These are phyloP conservation scores for Florisuga fusca DNA, from an alignment of 2,797 vertebrate species.

Conservation along the genomic window DNA sequence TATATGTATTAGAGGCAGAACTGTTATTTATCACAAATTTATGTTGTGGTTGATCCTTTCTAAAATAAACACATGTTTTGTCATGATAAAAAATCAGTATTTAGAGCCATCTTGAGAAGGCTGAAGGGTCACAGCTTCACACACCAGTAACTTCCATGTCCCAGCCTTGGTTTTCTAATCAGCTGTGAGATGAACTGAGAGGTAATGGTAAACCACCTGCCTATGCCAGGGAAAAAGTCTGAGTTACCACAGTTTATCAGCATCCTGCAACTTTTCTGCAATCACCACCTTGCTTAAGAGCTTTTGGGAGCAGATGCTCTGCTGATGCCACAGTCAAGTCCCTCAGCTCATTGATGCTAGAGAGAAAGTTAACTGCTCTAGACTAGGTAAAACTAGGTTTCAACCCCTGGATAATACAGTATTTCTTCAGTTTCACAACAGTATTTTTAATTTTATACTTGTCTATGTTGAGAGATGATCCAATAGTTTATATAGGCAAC, in stretches of 20 bases:
- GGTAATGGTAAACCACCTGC: not conserved
- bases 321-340: accelerated
- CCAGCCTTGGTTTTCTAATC: constrained; percentile 47
- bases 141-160: not conserved
- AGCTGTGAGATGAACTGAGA: constrained; percentile 41
- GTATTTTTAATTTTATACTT: constrained; percentile 76
- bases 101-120: constrained; percentile 37
- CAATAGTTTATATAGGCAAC: constrained; percentile 70
- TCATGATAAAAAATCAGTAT: constrained; percentile 23
- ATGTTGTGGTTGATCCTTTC: constrained; percentile 63
- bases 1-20: constrained; percentile 78
- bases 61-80: constrained; percentile 53
- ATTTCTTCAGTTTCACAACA: constrained; percentile 68
- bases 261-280: constrained; percentile 16
- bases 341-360: constrained; percentile 21
- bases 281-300: not conserved
- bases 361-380: constrained; percentile 28
- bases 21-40: constrained; percentile 76
- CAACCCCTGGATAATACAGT: constrained; percentile 76
- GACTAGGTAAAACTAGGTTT: constrained; percentile 66
- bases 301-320: not conserved
- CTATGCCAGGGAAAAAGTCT: not conserved
- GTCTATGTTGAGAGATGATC: constrained; percentile 59
- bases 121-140: constrained; percentile 45
- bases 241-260: not conserved